Conservation (phyloP, 2,888 invertebrate species). For the Hirtodrosophila cameraria region DNA sequence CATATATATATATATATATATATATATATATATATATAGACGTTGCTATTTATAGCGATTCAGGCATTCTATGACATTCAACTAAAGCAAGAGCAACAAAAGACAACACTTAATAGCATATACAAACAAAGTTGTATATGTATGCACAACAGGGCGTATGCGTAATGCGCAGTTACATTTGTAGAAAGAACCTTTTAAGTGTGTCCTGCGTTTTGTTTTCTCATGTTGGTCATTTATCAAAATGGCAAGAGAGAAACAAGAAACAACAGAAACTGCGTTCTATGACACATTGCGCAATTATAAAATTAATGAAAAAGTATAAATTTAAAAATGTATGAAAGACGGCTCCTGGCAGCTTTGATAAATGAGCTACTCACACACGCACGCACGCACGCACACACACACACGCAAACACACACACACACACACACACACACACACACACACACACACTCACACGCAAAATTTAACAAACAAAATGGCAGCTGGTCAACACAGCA, state of each 20-base stretch:
- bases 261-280: constrained; percentile 13
- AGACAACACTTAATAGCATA: constrained; percentile 17
- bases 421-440: neutral
- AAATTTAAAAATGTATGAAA: constrained; percentile 3
- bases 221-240: constrained; percentile 49
- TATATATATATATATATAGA: too few species aligned
- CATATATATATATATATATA: too few species aligned
- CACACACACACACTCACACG: too few species aligned
- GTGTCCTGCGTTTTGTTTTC: constrained; percentile 3
- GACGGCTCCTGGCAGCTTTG: neutral
- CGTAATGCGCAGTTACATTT: constrained; percentile 30
- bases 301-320: constrained; percentile 42
- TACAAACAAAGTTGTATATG: neutral
- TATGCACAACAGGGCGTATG: constrained; percentile 39
- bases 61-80: constrained; percentile 28
- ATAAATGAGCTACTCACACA: constrained; percentile 8
- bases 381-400: neutral
- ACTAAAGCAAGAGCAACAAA: neutral
- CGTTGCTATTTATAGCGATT: constrained; percentile 22
- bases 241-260: constrained; percentile 9
- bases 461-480: neutral
- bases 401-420: neutral
- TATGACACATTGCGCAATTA: constrained; percentile 40
- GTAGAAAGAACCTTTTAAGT: constrained; percentile 7
- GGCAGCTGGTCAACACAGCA: neutral